Base-by-base conservation (phyloP, 2,113 vertebrate species). In the Serinus canaria region DNA sequence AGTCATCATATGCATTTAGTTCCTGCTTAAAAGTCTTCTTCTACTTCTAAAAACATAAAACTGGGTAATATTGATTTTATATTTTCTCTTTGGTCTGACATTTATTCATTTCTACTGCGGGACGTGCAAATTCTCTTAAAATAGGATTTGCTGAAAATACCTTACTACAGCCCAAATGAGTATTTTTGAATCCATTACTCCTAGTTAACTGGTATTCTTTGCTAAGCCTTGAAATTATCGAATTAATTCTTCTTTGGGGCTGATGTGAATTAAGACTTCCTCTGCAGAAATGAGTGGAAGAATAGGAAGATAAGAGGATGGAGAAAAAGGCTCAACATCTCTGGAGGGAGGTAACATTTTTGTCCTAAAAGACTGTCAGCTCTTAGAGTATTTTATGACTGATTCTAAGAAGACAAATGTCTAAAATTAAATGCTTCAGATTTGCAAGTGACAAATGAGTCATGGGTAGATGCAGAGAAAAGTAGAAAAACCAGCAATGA, bases 391-490 rank as follows among this genome's bases (percentile, higher is more conserved):
- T 92, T 92, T 91, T 87, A 64, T 84, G 75, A 74, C 58, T 72
- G 44, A 83, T 94, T 83, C 53, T 68, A 70, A 18, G 50, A 82
- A 89, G 74, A 84, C 39, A 82, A 93, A 83, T 2, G 30, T 69
- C 76, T 90, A 92, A 93, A 95, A 91, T 96, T 58, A 94, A 96
- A 82, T 69, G 63, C 55, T 87, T 94, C 50, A 73, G 46, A 91
- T 91, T 87, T 96, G 55, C 82, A 90, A 94, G 70, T 63, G 76
- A 80, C 77, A 66, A 44, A n/a, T 86, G 85, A 95, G 73, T 96
- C 90, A 92, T 43, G 41, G 43, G 28, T 47, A 87, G 69, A 93
- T 73, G 39, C 25, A 89, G 76, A 86, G 50, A 72, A 94, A 93
- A 96, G 84, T 8, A 80, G 59, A 49, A 96, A 94, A 94, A 27